phyloP scores from a whole-genome alignment of 2,888 invertebrate genomes.

The Stenchaetothrips biformis region DNA sequence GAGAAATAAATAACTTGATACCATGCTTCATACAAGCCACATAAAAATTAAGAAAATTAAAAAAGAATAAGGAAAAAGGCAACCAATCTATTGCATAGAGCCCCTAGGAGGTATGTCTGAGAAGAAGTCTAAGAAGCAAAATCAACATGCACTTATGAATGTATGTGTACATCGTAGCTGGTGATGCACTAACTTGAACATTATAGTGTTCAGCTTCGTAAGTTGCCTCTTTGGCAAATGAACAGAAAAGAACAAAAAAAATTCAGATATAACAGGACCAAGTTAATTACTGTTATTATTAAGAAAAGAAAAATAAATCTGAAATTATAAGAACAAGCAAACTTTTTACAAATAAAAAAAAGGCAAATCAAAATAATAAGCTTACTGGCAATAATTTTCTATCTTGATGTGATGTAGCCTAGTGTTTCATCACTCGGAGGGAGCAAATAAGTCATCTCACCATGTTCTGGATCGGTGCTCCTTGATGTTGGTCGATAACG shows the following conservation, averaged over 20 bases:
- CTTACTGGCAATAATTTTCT: constrained; percentile 3
- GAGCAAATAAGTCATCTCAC: constrained; percentile 11
- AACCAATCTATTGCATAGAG: not conserved
- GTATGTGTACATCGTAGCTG: too few species aligned
- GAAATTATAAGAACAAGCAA: not conserved
- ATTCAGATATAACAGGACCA: too few species aligned
- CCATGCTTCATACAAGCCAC: not conserved
- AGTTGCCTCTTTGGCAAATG: too few species aligned
- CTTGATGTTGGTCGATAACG: not conserved
- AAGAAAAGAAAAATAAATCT: not conserved
- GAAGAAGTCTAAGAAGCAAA: too few species aligned
- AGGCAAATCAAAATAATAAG: not conserved
- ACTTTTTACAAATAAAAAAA: not conserved
- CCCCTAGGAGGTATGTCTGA: too few species aligned
- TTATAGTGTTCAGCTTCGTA: too few species aligned
- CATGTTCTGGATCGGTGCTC: not conserved
- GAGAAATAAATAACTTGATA: not conserved
- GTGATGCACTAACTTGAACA: too few species aligned
- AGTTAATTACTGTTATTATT: too few species aligned
- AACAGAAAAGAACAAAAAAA: too few species aligned
- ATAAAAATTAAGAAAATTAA: not conserved
- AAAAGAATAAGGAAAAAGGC: not conserved
- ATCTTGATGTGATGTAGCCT: constrained; percentile 15
- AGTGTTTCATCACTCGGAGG: not conserved
- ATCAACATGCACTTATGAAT: too few species aligned